A percentile compares a stretch with the other conserved stretches of the same genome.
phyloP scores from a whole-genome alignment of 2,888 invertebrate species.

The Harmothoe impar region DNA sequence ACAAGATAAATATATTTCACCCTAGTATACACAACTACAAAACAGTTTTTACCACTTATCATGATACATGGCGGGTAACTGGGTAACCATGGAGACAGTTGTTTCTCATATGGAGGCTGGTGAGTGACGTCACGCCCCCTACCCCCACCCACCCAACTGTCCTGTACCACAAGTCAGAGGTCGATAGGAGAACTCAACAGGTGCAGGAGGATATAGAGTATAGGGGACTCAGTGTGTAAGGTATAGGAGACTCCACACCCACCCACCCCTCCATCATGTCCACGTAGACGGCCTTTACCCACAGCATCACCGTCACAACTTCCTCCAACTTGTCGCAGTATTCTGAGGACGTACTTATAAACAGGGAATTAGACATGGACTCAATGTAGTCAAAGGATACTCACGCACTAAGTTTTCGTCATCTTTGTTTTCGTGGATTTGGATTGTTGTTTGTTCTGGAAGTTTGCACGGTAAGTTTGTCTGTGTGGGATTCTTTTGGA shows the following conservation, averaged over 20 bases:
- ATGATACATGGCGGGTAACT: too few relatives aligned
- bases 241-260: neutral
- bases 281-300: neutral
- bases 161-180: neutral
- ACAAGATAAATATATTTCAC: too few relatives aligned
- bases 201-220: neutral
- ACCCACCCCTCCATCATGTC: neutral
- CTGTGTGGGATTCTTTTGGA: neutral
- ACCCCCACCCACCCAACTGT: neutral
- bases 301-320: neutral
- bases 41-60: too few relatives aligned
- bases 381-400: neutral
- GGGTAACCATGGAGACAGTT: neutral
- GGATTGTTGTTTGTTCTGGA: neutral
- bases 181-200: conserved; percentile 4
- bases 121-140: neutral
- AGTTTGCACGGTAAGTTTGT: neutral
- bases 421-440: neutral
- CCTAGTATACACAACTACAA: too few relatives aligned
- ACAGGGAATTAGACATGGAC: too few relatives aligned
- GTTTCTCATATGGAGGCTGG: neutral
- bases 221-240: neutral
- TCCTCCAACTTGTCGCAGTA: too few relatives aligned
- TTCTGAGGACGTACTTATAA: too few relatives aligned
- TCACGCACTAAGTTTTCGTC: neutral